Base-by-base conservation (phyloP, 1,140 invertebrate species). In the Calosoma granatense region DNA sequence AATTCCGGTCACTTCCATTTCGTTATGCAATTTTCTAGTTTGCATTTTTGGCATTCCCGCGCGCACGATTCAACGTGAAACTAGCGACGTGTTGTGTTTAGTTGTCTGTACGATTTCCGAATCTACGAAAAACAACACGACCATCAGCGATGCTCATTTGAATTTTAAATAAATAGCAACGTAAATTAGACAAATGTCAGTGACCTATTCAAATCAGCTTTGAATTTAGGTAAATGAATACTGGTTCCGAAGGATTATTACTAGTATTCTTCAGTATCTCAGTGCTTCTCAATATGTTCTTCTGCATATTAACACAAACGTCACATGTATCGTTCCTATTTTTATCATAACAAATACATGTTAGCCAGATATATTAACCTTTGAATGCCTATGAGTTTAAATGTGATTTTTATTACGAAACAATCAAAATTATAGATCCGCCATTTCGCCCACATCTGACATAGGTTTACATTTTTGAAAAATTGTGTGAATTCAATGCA, bases 181-280 rank as follows among this genome's bases (percentile, higher is more conserved):
- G 41, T 47, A 47, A 47, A 47, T 47, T 47, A 47, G 15, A 30
- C 14, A 47, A 36, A 17, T 12, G 41, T 47, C 41, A 47, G 15
- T 47, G 41, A 47, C 41, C 41, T 47, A 47, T 47, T 47, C 41
- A 47, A 47, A 47, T 47, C 17, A 47, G 6, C 17, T 47, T 47
- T 12, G 17, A 11, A 47, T 47, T 47, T 47, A 47, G 41, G 41
- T 17, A 47, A 36, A 47, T 47, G 41, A 47, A 47, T 47, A 47
- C 41, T 6, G 26, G 6, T 36, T 36, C 6, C 6, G 26, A 9
- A 6, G 26, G 26, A 9, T 36, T 36, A 36, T 36, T 6, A n/a
- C n/a, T 36, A 9, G 26, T 36, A 9, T 36, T 9, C 26, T n/a
- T 9, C 26, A 36, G 6, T 6, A 9, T 36, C 26, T 36, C 26